Conservation (phyloP, 2,113 vertebrate species). For the Monopterus albus region DNA sequence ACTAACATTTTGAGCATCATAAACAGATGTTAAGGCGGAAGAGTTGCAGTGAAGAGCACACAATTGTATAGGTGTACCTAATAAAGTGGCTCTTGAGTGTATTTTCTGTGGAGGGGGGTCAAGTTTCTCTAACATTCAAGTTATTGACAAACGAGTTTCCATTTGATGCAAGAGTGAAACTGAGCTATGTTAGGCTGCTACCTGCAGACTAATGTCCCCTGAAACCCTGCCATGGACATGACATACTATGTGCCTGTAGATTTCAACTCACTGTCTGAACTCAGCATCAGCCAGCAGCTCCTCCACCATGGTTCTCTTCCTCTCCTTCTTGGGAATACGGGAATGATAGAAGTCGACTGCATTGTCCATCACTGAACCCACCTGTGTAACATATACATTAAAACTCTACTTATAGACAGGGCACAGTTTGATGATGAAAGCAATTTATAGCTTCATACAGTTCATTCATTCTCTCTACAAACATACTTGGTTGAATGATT, state of each 20-base stretch:
- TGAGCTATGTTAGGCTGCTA: no score
- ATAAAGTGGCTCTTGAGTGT: no score
- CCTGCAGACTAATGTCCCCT: no score
- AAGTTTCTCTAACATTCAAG: no score
- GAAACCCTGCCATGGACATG: neutral
- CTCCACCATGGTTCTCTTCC: constrained; percentile 97
- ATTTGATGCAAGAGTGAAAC: no score
- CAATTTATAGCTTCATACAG: neutral
- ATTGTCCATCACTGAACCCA: constrained; percentile 92
- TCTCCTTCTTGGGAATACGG: constrained; percentile 92
- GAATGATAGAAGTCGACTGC: constrained; percentile 95
- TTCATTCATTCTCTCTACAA: neutral
- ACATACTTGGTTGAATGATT: neutral
- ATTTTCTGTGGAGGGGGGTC: no score
- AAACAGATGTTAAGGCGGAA: no score
- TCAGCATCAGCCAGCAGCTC: constrained; percentile 94
- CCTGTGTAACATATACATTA: constrained; percentile 70
- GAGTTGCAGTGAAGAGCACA: no score
- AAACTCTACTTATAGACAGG: neutral
- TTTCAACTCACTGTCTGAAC: constrained; percentile 87
- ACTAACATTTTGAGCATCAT: no score
- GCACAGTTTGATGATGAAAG: neutral
- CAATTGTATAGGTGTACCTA: no score
- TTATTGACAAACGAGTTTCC: no score
- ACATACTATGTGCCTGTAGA: neutral